Conservation (phyloP, 2,797 vertebrate genomes). For the Simalia tracyae region DNA sequence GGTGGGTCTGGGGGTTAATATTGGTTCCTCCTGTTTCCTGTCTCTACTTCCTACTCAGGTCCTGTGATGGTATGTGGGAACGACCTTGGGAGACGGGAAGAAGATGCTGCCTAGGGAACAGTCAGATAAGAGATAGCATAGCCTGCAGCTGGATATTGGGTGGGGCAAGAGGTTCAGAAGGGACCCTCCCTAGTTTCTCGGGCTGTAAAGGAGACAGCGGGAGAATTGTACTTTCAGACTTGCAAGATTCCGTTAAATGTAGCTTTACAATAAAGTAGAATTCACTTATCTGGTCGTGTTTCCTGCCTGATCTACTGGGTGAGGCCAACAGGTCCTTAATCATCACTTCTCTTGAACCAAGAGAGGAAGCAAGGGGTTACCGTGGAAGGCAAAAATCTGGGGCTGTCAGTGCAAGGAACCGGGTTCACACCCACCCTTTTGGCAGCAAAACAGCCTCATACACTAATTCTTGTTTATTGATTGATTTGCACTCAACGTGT, state of each 20-base stretch:
- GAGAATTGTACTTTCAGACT: neutral
- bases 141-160: neutral
- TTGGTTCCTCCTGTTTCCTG: neutral
- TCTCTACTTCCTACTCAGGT: neutral
- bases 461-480: neutral
- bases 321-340: neutral
- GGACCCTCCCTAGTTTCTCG: neutral
- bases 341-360: neutral
- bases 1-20: neutral
- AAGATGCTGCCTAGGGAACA: neutral
- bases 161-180: too few relatives aligned
- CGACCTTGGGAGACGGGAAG: neutral
- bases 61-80: neutral
- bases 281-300: neutral
- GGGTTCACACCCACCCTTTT: neutral
- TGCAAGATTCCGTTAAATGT: neutral
- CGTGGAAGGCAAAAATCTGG: neutral
- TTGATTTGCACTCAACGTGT: neutral
- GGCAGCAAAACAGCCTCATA: neutral
- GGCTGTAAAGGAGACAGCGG: neutral
- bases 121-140: neutral
- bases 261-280: neutral
- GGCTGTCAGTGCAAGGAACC: neutral
- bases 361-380: neutral
- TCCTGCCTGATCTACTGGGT: neutral